phyloP scores from a whole-genome alignment of 35 echinoderm and acorn worm genomes.

The Ophioderma brevispina region DNA sequence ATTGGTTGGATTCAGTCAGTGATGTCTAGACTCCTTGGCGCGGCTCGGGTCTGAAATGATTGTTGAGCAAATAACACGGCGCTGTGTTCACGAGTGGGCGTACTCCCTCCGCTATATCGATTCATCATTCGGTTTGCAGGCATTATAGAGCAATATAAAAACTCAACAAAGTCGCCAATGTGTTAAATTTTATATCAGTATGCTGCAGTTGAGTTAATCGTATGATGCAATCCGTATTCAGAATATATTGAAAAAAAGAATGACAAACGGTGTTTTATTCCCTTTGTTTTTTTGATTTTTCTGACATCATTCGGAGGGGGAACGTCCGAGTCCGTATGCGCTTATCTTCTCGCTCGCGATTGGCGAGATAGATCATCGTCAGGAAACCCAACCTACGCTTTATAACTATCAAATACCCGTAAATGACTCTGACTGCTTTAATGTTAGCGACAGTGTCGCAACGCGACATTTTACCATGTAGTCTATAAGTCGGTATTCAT shows the following conservation, averaged over 20 bases:
- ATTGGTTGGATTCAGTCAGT: conserved; percentile 86
- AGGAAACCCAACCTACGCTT: conserved; percentile 82
- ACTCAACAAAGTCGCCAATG: not conserved
- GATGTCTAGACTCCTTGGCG: conserved; percentile 98
- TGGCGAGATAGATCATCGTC: conserved; percentile 85
- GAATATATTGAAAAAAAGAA: not conserved
- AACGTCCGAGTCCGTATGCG: conserved; percentile 57
- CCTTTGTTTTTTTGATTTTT: not conserved
- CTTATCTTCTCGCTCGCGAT: conserved; percentile 82
- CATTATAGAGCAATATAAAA: not conserved
- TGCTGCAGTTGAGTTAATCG: conserved; percentile 12
- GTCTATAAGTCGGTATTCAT: conserved; percentile 36
- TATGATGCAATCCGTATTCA: not conserved
- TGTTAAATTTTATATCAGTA: not conserved
- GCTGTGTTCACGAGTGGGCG: conserved; percentile 65
- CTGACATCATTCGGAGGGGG: conserved; percentile 11
- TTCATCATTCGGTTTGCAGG: not conserved
- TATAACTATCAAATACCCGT: conserved; percentile 92
- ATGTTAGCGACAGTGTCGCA: conserved; percentile 59
- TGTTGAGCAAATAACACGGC: conserved; percentile 98
- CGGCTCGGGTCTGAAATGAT: conserved; percentile 98
- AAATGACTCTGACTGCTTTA: conserved; percentile 76
- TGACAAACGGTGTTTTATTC: not conserved
- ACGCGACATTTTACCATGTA: conserved; percentile 30
- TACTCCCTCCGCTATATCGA: conserved; percentile 62